phyloP scores from a whole-genome alignment of 2,888 invertebrate species.

The Oxytorus armatus region DNA sequence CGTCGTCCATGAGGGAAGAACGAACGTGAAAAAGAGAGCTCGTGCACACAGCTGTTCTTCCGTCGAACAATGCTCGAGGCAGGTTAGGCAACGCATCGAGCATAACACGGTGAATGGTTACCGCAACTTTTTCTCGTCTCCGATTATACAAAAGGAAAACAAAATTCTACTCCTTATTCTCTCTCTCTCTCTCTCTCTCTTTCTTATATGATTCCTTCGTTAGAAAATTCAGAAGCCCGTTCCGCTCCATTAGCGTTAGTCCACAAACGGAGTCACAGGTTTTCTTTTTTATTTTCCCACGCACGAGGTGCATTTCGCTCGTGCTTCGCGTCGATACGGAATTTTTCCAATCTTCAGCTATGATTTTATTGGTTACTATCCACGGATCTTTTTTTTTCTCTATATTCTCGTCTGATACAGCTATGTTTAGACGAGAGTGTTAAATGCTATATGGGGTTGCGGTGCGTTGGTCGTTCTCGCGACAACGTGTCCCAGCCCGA shows the following conservation, averaged over 20 bases:
- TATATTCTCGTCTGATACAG: too few species aligned
- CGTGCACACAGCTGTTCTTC: conserved; percentile 36
- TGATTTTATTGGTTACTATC: too few species aligned
- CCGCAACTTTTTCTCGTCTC: conserved; percentile 48
- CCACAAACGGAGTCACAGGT: conserved; percentile 8
- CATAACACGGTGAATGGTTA: conserved; percentile 27
- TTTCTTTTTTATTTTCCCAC: not conserved
- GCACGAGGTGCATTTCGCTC: too few species aligned
- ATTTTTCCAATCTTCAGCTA: too few species aligned
- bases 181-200: not conserved
- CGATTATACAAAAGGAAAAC: not conserved
- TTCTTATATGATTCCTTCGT: not conserved
- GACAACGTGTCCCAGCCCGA: too few species aligned
- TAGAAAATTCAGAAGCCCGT: not conserved
- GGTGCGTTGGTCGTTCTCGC: conserved; percentile 27
- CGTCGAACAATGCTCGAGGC: conserved; percentile 41
- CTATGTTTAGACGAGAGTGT: conserved; percentile 23
- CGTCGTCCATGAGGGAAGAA: conserved; percentile 13
- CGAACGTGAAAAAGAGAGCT: conserved; percentile 17
- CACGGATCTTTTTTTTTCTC: too few species aligned
- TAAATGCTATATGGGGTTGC: conserved; percentile 20
- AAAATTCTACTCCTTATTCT: not conserved
- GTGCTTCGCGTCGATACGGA: too few species aligned
- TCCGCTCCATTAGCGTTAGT: conserved; percentile 14
- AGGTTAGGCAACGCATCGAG: conserved; percentile 41